A percentile compares a stretch with the other conserved stretches of the same genome.
Conservation (phyloP, 2,113 vertebrate genomes). For the Mobula birostris region DNA sequence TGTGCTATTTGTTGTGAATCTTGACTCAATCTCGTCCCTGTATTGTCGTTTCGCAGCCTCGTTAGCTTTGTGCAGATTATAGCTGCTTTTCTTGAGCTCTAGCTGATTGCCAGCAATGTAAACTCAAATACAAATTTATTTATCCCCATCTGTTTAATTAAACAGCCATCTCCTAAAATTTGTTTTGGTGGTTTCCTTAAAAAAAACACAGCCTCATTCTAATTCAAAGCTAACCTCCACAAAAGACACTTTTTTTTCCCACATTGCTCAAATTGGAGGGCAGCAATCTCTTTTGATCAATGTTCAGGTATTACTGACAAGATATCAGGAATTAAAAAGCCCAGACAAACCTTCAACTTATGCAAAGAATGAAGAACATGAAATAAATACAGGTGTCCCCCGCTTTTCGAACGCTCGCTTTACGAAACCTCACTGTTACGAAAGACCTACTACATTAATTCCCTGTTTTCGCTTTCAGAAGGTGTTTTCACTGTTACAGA, state of each 20-base stretch:
- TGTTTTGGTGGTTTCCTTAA: background rate
- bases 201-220: background rate
- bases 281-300: background rate
- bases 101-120: background rate
- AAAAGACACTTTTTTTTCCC: background rate
- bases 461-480: too few relatives aligned
- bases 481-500: too few relatives aligned
- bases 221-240: background rate
- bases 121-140: background rate
- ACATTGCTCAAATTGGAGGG: background rate
- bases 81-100: too few relatives aligned
- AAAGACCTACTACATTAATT: too few relatives aligned
- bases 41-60: too few relatives aligned
- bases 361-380: background rate
- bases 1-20: too few relatives aligned
- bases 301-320: background rate
- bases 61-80: too few relatives aligned
- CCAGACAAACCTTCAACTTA: background rate
- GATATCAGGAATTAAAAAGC: background rate
- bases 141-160: too few relatives aligned
- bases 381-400: background rate
- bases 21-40: too few relatives aligned
- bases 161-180: background rate
- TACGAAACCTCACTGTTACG: too few relatives aligned
- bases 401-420: too few relatives aligned